Conservation (phyloP, 2,113 vertebrate genomes). For the Mola mola region DNA sequence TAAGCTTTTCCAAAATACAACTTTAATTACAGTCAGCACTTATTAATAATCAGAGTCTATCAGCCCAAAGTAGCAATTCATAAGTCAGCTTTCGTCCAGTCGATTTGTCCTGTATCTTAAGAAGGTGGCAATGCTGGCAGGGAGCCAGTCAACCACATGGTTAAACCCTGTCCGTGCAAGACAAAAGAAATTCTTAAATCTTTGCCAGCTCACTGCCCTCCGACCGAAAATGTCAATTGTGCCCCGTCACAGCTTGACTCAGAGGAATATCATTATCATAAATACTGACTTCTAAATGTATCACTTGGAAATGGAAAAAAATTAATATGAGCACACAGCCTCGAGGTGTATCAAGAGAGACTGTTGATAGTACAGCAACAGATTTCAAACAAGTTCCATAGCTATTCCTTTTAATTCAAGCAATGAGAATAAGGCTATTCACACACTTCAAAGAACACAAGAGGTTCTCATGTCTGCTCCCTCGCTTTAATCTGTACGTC, state of each 20-base stretch:
- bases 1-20: conserved; percentile 28
- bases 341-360: conserved; percentile 38
- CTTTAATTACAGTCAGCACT: conserved; percentile 42
- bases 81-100: conserved; percentile 47
- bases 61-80: conserved; percentile 53
- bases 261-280: conserved; percentile 41
- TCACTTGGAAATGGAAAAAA: conserved; percentile 3
- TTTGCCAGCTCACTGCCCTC: conserved; percentile 43
- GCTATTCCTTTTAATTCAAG: conserved; percentile 65
- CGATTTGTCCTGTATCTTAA: conserved; percentile 56
- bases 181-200: conserved; percentile 74
- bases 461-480: conserved; percentile 33
- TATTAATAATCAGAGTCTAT: conserved; percentile 38
- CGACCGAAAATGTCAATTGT: conserved; percentile 53
- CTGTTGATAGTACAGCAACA: conserved; percentile 36
- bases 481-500: conserved; percentile 46
- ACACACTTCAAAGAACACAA: conserved; percentile 65
- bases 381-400: conserved; percentile 49
- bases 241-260: conserved; percentile 35
- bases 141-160: conserved; percentile 61
- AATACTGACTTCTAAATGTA: conserved; percentile 45
- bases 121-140: conserved; percentile 52
- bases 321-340: conserved; percentile 20
- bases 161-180: conserved; percentile 56
- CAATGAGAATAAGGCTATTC: conserved; percentile 58